Base-by-base conservation (phyloP, 2,888 invertebrate species). In the Drosophila helvetica region DNA sequence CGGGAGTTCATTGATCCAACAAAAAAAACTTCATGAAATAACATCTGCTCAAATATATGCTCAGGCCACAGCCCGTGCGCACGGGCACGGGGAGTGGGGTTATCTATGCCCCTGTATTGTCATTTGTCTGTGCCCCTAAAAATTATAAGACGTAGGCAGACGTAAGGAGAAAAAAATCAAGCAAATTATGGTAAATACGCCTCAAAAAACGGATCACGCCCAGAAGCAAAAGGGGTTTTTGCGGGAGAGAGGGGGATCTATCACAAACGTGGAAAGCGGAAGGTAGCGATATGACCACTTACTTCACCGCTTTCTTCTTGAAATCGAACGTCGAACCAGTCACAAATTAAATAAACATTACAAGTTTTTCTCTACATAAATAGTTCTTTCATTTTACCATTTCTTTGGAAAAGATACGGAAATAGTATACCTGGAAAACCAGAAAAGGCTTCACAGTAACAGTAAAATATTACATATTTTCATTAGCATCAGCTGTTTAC, bases 181-280 rank as follows among this genome's bases (percentile, higher is more conserved):
- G 67, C 77, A 74, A 86, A 87, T 82, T 82, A 88, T 79, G 74
- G 60, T 82, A 88, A 83, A 83, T 78, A 77, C 65, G 67, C 52
- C 67, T 59, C 72, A 69, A 59, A 61, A 62, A 66, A 75, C 80
- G 38, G 15, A 15, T 83, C 86, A 84, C 80, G 84, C 79, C 79
- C 76, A 38, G n/a, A n/a, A 38, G 38, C 7, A 27, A 27, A 27
- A 7, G 27, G 27, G 27, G 25, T 25, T 22, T 22, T 22, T 25
- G 25, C 1, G 25, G 7, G 15, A 38, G 38, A 38, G 15, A 15
- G 38, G 7, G 38, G 12, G 5, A 33, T 33, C 33, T 12, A 33
- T 33, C 33, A 5, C 5, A 12, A 1, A 6, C 7, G 5, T 5
- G 15, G 33, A 38, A 38, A 38, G 38, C 6, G 6, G 38, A 1